A percentile compares a stretch with the other conserved stretches of the same genome.
Conservation (phyloP, 2,888 invertebrate species). For the Drosophila ezoana region DNA sequence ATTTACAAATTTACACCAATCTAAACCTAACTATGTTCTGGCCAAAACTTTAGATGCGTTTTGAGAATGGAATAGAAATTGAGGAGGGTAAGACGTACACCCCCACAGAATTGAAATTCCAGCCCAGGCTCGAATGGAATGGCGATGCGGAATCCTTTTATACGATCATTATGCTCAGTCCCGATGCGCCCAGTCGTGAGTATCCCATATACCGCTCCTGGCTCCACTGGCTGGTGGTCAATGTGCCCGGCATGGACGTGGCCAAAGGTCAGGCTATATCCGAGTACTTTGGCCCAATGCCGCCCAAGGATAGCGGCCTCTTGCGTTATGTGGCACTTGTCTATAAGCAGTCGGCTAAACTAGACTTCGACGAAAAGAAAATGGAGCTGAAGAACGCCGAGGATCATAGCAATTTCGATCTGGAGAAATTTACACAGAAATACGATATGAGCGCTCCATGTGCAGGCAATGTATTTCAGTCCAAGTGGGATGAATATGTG, state of each 20-base stretch:
- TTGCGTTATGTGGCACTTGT: conserved; percentile 92
- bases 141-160: conserved; percentile 70
- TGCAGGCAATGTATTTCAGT: conserved; percentile 92
- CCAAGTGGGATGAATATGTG: conserved; percentile 89
- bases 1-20: not conserved
- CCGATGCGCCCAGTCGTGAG: conserved; percentile 92
- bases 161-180: conserved; percentile 87
- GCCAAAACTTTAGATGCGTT: conserved; percentile 51
- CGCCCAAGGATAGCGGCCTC: conserved; percentile 90
- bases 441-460: conserved; percentile 90
- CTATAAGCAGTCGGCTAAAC: conserved; percentile 88
- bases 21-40: not conserved
- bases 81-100: conserved; percentile 89
- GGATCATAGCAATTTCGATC: conserved; percentile 85
- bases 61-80: conserved; percentile 85
- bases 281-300: conserved; percentile 93
- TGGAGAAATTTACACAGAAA: conserved; percentile 86
- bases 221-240: conserved; percentile 96
- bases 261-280: conserved; percentile 90
- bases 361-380: conserved; percentile 86
- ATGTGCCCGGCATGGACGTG: conserved; percentile 91
- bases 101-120: conserved; percentile 86
- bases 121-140: conserved; percentile 75
- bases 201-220: conserved; percentile 93
- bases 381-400: conserved; percentile 57